Evolutionary conservation across 2,113 vertebrate genomes (phyloP).

Genomic region (Ceuthmochares aereus): DNA sequence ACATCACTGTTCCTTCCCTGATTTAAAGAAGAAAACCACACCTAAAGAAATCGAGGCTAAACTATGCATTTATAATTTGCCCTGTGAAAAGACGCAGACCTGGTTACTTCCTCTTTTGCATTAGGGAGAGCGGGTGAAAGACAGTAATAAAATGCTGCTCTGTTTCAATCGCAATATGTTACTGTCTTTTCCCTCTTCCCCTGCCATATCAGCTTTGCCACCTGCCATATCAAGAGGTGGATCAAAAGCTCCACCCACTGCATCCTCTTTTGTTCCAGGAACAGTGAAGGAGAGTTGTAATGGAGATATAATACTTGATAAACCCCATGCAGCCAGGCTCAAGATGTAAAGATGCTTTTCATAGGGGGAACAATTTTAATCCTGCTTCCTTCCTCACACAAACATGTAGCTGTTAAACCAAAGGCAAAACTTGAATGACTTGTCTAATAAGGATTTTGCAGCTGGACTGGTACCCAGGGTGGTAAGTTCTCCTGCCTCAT

Average conservation of each 20-base stretch:
- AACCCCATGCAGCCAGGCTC: neutral
- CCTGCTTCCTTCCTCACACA: neutral
- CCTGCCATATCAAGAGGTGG: conserved; percentile 49
- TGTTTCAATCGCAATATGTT: neutral
- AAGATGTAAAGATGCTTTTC: conserved; percentile 10
- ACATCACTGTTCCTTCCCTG: neutral
- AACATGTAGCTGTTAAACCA: neutral
- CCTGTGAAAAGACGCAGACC: neutral
- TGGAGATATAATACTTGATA: conserved; percentile 23
- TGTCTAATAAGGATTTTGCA: conserved; percentile 6
- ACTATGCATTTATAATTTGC: neutral
- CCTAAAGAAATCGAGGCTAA: neutral
- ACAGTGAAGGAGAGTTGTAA: neutral
- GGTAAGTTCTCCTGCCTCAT: neutral
- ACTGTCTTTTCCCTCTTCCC: neutral
- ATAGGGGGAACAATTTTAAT: neutral
- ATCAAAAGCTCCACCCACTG: conserved; percentile 54
- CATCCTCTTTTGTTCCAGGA: conserved; percentile 45
- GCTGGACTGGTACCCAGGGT: neutral
- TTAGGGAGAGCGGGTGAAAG: neutral
- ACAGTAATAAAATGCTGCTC: neutral
- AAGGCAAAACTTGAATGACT: neutral
- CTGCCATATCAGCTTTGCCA: neutral
- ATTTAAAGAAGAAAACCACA: neutral
- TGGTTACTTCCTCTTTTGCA: neutral